Evolutionary conservation across 2,797 vertebrate genomes (phyloP).

Genomic region (Pseudochirops cupreus): DNA sequence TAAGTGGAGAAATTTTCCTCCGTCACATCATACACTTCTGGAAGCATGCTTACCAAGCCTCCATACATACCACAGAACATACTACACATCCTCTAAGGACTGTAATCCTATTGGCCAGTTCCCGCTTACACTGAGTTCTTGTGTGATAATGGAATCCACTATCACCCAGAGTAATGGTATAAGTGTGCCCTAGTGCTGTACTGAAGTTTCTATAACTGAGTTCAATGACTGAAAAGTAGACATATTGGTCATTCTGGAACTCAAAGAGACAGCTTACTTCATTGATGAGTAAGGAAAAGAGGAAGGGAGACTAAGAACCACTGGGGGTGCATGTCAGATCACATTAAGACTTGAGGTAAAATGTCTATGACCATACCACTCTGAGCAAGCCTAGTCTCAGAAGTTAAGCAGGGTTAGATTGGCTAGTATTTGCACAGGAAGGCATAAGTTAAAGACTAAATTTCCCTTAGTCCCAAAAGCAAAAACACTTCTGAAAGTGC

Average conservation of each 20-base stretch:
- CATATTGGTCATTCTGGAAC: background rate
- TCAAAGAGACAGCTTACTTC: background rate
- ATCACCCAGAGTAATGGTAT: background rate
- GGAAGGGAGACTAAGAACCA: too few species aligned
- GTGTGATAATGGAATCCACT: background rate
- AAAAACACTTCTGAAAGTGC: background rate
- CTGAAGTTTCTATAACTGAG: background rate
- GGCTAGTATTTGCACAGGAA: background rate
- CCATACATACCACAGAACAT: background rate
- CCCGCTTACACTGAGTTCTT: background rate
- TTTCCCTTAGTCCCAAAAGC: background rate
- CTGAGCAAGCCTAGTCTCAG: too few species aligned
- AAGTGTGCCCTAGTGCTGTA: background rate
- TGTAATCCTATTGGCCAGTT: background rate
- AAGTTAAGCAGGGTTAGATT: background rate
- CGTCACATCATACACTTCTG: background rate
- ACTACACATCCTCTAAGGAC: background rate
- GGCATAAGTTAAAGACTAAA: background rate
- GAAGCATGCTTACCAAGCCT: background rate
- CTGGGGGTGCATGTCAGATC: too few species aligned
- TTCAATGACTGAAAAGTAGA: background rate
- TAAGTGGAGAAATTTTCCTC: background rate
- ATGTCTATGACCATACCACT: too few species aligned
- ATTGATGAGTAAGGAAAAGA: too few species aligned
- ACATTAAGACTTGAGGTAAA: too few species aligned